Base-by-base conservation (phyloP, 2,888 invertebrate genomes). In the Serripes groenlandicus region DNA sequence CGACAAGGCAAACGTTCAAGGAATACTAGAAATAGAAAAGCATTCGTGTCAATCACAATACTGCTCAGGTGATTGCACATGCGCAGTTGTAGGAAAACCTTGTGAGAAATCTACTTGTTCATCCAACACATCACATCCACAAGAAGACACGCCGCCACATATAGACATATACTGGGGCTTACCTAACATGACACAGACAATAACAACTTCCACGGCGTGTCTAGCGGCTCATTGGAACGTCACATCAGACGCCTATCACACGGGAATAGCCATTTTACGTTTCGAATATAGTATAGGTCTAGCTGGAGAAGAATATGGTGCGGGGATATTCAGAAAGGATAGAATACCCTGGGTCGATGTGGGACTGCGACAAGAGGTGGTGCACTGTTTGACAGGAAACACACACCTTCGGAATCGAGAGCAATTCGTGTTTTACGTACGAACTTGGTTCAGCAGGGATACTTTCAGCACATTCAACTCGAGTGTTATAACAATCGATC, bases 41-140 rank as follows among this genome's bases (percentile, higher is more conserved):
- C 87, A 89, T 71, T 87, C 87, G 0, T 89, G 89, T 81, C 74
- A 72, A n/a, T 28, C 66, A n/a, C 81, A 87, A 32, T 85, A 72
- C 21, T 89, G 89, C 34, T 85, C 85, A 34, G 83, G 86, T 15
- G 85, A 85, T 23, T 88, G 88, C 58, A 89, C 89, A 3, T 89
- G 89, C 30, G 85, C 87, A n/a, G 79, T 85, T 5, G 23, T 89
- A n/a, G 89, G 89, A 30, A 56, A 81, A 37, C 78, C 76, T 26
- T 91, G 91, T 66, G 58, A 23, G 1, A 26, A 49, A 21, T 3
- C 58, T 49, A 23, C 15, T 5, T 7, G 26, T n/a, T 26, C 62
- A 37, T n/a, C 42, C 23, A 35, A 26, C 32, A 58, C 52, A 42
- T 26, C 52, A 37, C 37, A 49, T 4, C 32, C 5, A 21, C 9